Percentiles rank a stretch among this genome's conserved stretches.
Conservation (phyloP, 2,113 vertebrate species). For the Gambusia holbrooki region DNA sequence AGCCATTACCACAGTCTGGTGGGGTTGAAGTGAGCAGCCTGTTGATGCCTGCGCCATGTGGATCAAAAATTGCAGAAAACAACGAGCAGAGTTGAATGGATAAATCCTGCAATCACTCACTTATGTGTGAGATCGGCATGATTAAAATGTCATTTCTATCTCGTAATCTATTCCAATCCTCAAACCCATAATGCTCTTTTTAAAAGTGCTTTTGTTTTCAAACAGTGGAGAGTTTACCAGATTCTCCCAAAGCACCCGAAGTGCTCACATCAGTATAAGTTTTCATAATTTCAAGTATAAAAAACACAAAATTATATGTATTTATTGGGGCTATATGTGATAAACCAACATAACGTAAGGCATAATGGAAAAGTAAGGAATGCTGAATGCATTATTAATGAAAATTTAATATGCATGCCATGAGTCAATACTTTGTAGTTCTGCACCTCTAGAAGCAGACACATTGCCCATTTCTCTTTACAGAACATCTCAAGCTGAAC, state of each 20-base stretch:
- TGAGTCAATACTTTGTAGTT: too few species aligned
- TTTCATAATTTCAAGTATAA: too few species aligned
- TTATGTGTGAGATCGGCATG: conserved; percentile 39
- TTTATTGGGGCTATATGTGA: too few species aligned
- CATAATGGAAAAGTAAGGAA: too few species aligned
- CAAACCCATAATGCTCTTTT: conserved; percentile 36
- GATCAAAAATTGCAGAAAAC: conserved; percentile 41
- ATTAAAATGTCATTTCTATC: conserved; percentile 63
- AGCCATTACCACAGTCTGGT: conserved; percentile 39
- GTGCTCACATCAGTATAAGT: too few species aligned
- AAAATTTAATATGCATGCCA: too few species aligned
- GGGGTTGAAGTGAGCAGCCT: conserved; percentile 11
- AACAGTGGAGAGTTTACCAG: conserved; percentile 1
- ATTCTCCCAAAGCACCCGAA: not conserved
- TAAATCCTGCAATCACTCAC: conserved; percentile 59
- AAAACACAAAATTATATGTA: too few species aligned
- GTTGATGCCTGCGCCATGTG: conserved; percentile 29
- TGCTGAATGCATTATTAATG: too few species aligned
- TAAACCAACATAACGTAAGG: too few species aligned
- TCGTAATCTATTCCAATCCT: conserved; percentile 52
- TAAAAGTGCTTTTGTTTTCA: not conserved
- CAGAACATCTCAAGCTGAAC: not conserved
- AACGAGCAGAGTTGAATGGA: conserved; percentile 47
- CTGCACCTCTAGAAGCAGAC: not conserved
- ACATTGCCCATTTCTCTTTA: not conserved